Conservation (phyloP, 2,888 invertebrate species). For the Exocentrus adspersus region DNA sequence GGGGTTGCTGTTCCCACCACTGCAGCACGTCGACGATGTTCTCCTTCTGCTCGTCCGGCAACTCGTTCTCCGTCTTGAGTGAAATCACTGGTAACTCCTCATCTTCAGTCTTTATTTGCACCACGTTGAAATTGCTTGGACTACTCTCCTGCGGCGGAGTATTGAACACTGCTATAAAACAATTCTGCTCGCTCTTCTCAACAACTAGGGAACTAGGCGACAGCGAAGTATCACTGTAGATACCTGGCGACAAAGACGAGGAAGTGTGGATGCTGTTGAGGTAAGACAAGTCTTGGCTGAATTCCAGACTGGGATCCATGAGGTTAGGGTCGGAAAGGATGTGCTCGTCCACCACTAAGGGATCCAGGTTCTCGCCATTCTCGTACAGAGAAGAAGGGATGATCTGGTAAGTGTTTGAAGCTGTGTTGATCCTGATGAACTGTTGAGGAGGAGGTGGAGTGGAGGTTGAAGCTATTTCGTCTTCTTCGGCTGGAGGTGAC, state of each 20-base stretch:
- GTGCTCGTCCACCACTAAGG: conserved; percentile 62
- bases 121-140: conserved; percentile 40
- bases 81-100: conserved; percentile 57
- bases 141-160: conserved; percentile 41
- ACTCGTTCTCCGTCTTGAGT: conserved; percentile 56
- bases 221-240: conserved; percentile 62
- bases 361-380: conserved; percentile 69
- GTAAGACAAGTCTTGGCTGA: conserved; percentile 67
- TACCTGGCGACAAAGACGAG: conserved; percentile 58
- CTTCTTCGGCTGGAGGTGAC: conserved; percentile 66
- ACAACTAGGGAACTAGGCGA: conserved; percentile 59
- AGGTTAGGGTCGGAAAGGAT: conserved; percentile 63
- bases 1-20: conserved; percentile 66
- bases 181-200: conserved; percentile 49
- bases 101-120: conserved; percentile 39
- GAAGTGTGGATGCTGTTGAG: conserved; percentile 59
- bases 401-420: conserved; percentile 72
- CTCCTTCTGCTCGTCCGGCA: conserved; percentile 62
- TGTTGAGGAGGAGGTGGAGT: conserved; percentile 66
- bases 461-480: conserved; percentile 63
- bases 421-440: conserved; percentile 69
- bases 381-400: conserved; percentile 70
- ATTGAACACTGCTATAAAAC: conserved; percentile 54
- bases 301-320: conserved; percentile 66
- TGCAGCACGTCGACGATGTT: conserved; percentile 67